phyloP scores from a whole-genome alignment of 2,113 vertebrate genomes.

The Rhabdornis inornatus region DNA sequence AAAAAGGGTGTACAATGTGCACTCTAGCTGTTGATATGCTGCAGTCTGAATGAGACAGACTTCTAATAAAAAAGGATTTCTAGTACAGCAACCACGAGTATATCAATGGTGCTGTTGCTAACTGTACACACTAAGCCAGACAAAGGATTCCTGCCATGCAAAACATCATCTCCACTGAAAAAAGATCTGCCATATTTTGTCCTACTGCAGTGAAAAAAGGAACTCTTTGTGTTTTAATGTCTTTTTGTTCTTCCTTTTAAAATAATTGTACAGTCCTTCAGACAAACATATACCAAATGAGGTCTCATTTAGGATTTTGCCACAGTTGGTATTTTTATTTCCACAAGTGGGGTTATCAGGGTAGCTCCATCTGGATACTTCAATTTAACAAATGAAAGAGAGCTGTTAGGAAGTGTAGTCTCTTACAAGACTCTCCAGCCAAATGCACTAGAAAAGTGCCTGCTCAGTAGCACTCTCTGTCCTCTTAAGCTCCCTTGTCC shows the following conservation, averaged over 20 bases:
- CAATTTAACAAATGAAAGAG: background rate
- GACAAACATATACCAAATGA: background rate
- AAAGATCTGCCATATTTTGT: background rate
- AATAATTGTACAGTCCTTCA: background rate
- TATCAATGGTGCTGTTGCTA: background rate
- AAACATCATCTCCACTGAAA: background rate
- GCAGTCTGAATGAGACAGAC: background rate
- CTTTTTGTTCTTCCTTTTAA: background rate
- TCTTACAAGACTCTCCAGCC: background rate
- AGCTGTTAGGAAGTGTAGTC: background rate
- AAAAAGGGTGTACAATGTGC: background rate
- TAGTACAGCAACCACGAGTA: background rate
- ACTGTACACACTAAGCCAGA: background rate
- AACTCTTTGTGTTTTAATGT: background rate
- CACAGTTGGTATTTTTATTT: background rate
- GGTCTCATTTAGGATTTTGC: background rate
- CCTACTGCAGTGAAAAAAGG: background rate
- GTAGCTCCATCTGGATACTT: background rate
- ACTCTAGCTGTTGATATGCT: background rate
- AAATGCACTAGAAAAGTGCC: background rate
- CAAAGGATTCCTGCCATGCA: background rate
- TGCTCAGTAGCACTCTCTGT: background rate
- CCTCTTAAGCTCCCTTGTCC: background rate
- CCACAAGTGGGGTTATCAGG: background rate
- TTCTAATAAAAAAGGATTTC: background rate